Evolutionary conservation across 2,113 vertebrate species (phyloP).

Genomic region (Actinemys pallida): DNA sequence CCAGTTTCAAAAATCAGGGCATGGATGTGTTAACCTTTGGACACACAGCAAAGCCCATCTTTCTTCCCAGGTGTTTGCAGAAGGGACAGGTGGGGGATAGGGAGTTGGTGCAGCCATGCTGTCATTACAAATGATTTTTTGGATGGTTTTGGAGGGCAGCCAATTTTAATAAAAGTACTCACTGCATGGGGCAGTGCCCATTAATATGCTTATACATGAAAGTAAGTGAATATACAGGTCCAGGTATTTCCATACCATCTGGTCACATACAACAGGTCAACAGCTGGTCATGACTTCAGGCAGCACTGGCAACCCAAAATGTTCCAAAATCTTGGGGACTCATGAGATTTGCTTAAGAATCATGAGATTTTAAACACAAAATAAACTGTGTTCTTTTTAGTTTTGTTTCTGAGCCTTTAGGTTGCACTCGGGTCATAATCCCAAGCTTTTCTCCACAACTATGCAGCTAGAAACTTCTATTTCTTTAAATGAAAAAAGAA

Average conservation of each 20-base stretch:
- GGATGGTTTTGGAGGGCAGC: background rate
- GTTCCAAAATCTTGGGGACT: background rate
- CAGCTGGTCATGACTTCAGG: background rate
- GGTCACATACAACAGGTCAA: background rate
- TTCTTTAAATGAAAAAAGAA: background rate
- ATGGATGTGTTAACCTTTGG: background rate
- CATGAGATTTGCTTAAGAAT: background rate
- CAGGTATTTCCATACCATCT: background rate
- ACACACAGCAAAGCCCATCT: background rate
- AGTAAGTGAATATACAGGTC: background rate
- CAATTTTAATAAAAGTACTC: background rate
- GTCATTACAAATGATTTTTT: background rate
- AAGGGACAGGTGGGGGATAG: background rate
- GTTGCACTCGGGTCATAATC: rapidly evolving
- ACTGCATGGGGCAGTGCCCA: background rate
- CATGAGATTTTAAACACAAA: background rate
- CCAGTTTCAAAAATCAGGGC: background rate
- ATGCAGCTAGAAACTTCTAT: background rate
- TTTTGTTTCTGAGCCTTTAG: background rate
- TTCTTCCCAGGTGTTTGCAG: background rate
- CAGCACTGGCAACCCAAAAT: background rate
- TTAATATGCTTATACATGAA: background rate
- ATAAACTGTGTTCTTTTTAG: background rate
- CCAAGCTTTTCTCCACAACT: background rate
- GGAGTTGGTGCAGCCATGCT: background rate